Evolutionary conservation across 2,113 vertebrate species (phyloP).

Genomic region (Oreochromis spilurus): DNA sequence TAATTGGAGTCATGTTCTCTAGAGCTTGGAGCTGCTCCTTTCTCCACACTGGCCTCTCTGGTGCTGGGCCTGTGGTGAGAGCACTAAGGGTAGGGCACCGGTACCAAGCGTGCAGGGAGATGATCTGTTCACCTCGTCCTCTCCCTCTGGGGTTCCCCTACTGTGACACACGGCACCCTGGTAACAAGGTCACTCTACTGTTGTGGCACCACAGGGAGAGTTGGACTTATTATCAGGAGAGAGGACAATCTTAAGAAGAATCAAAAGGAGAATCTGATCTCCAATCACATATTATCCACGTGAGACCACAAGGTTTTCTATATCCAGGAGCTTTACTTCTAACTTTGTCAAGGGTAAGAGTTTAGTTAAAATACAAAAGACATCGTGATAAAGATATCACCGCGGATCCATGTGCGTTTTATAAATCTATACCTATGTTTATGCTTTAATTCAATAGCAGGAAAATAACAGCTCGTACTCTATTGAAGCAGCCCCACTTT

Average conservation of each 20-base stretch:
- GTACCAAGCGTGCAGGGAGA: constrained; percentile 50
- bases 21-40: constrained; percentile 51
- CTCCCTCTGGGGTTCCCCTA: constrained; percentile 45
- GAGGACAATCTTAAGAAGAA: constrained; percentile 43
- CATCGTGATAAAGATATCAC: not conserved
- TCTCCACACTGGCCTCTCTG: constrained; percentile 22
- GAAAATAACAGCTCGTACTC: not conserved
- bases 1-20: constrained; percentile 72
- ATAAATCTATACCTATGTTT: not conserved
- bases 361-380: not conserved
- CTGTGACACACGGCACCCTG: constrained; percentile 61
- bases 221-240: constrained; percentile 60
- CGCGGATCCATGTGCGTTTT: not conserved
- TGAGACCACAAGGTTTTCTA: constrained; percentile 42
- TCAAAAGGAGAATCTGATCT: constrained; percentile 48
- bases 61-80: constrained; percentile 45
- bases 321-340: constrained; percentile 45
- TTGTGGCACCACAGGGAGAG: constrained; percentile 57
- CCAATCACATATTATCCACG: constrained; percentile 42
- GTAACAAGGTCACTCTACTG: constrained; percentile 59
- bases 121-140: constrained; percentile 51
- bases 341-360: constrained; percentile 48
- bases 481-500: not conserved
- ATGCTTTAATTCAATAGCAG: not conserved
- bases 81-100: constrained; percentile 28